phyloP scores from a whole-genome alignment of 2,797 vertebrate species.

The Anas flavirostris region DNA sequence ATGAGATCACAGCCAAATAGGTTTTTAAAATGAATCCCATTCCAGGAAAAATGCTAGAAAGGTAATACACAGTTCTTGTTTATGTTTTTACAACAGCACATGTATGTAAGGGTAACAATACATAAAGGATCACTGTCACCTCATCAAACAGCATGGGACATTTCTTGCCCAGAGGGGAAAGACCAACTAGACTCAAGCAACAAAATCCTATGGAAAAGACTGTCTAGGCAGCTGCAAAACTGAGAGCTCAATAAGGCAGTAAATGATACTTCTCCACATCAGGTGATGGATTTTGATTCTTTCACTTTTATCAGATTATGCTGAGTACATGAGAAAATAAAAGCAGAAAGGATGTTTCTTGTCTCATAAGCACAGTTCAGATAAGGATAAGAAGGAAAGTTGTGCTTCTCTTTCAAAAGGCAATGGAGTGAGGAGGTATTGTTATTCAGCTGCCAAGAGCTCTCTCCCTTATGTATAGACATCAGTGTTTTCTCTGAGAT shows the following conservation, averaged over 20 bases:
- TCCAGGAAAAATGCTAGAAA: neutral
- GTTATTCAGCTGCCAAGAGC: conserved; percentile 67
- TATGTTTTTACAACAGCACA: neutral
- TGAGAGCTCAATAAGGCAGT: conserved; percentile 17
- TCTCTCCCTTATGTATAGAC: conserved; percentile 66
- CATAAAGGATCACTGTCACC: neutral
- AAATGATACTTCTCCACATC: conserved; percentile 43
- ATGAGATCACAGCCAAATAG: neutral
- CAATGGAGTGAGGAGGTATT: conserved; percentile 68
- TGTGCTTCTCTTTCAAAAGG: conserved; percentile 61
- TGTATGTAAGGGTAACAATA: neutral
- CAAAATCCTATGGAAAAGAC: neutral
- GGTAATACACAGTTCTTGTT: neutral
- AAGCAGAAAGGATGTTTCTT: conserved; percentile 60
- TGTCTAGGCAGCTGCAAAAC: neutral
- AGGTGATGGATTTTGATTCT: conserved; percentile 65
- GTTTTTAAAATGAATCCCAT: neutral
- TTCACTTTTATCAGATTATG: conserved; percentile 69
- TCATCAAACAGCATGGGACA: neutral
- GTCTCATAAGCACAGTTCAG: conserved; percentile 66
- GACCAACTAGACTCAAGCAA: neutral
- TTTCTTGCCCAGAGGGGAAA: neutral
- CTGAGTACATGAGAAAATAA: conserved; percentile 67
- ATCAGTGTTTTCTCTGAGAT: conserved; percentile 60
- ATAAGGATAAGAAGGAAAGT: conserved; percentile 66